A percentile compares a stretch with the other conserved stretches of the same genome.
Evolutionary conservation across 1,140 invertebrate genomes (phyloP).

Genomic region (Solenopsis fugax): DNA sequence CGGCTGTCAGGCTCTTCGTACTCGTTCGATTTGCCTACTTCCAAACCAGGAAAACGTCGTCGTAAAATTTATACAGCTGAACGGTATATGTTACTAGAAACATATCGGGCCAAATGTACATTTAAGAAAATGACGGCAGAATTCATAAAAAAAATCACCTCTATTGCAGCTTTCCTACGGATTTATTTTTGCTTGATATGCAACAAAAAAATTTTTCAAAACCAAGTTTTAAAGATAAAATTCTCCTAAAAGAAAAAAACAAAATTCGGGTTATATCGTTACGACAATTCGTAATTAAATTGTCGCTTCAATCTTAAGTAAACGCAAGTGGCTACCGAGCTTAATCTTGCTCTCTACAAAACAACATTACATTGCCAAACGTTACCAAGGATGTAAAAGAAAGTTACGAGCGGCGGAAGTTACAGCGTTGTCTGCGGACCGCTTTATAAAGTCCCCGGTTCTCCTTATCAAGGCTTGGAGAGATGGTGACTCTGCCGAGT

Average conservation of each 20-base stretch:
- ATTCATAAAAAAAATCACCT: background rate
- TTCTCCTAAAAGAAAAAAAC: background rate
- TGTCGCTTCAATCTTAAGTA: background rate
- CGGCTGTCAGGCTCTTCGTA: conserved; percentile 48
- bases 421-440: conserved; percentile 38
- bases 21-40: conserved; percentile 43
- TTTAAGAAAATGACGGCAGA: conserved; percentile 13
- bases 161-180: background rate
- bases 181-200: conserved; percentile 2
- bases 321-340: background rate
- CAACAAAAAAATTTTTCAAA: background rate
- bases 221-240: background rate
- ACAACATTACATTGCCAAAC: background rate
- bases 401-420: conserved; percentile 55
- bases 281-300: background rate
- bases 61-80: conserved; percentile 57
- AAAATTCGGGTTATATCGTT: background rate
- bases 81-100: conserved; percentile 44
- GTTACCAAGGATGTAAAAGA: conserved; percentile 4
- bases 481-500: conserved; percentile 62
- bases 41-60: conserved; percentile 37
- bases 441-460: conserved; percentile 25
- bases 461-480: conserved; percentile 72
- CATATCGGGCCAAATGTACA: background rate
- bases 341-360: conserved; percentile 8